These are phyloP conservation scores for Microcebus lehilahytsara DNA, from an alignment of 2,113 vertebrate genomes.

Conservation along the genomic window DNA sequence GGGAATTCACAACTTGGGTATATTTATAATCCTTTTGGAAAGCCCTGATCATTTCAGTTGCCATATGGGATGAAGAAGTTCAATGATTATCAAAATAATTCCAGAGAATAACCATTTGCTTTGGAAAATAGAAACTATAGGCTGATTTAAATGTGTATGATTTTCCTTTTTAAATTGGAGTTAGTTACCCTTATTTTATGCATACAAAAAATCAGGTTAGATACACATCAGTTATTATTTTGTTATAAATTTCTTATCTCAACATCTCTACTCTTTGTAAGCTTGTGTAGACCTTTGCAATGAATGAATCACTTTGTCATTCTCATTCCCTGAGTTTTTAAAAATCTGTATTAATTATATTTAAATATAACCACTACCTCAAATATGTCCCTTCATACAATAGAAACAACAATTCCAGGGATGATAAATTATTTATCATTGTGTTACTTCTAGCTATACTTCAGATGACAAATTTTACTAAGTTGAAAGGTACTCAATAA, in stretches of 20 bases:
- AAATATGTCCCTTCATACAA: background rate
- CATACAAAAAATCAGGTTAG: background rate
- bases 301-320: background rate
- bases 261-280: too few relatives aligned
- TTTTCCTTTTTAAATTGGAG: background rate
- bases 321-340: background rate
- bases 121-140: background rate
- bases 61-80: background rate
- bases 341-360: background rate
- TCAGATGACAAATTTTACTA: background rate
- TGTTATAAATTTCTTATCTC: background rate
- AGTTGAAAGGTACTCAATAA: background rate
- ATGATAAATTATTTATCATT: background rate
- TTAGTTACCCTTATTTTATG: background rate
- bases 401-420: background rate
- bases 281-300: background rate
- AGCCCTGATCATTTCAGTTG: background rate
- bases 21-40: constrained; percentile 30
- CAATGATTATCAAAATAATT: background rate
- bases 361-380: background rate
- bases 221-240: background rate
- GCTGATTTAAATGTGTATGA: background rate
- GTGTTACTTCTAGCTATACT: background rate
- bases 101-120: background rate
- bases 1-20: background rate